phyloP scores from a whole-genome alignment of 2,888 invertebrate genomes.

The Heteropelma amictum region DNA sequence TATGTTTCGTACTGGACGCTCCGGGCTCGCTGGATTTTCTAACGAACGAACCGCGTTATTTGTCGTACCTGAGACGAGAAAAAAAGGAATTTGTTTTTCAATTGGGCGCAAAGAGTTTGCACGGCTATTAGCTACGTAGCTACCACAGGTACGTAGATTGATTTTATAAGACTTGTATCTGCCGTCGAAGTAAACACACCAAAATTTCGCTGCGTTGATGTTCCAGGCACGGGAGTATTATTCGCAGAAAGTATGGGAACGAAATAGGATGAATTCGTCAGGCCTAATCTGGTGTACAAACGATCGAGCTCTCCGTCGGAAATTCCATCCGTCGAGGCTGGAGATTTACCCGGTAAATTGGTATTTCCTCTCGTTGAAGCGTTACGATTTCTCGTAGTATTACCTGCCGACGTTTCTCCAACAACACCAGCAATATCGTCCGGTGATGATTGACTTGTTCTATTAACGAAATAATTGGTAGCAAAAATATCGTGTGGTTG shows the following conservation, averaged over 20 bases:
- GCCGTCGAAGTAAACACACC: slow-evolving; percentile 13
- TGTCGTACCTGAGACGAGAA: neutral
- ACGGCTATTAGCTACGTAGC: too few relatives aligned
- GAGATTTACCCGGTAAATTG: neutral
- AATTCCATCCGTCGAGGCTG: neutral
- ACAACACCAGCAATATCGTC: neutral
- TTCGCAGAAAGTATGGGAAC: neutral
- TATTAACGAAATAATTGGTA: neutral
- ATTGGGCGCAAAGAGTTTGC: too few relatives aligned
- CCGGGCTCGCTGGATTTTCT: slow-evolving; percentile 1
- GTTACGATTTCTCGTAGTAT: slow-evolving; percentile 5
- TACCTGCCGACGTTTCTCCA: neutral
- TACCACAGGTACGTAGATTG: too few relatives aligned
- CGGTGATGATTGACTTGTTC: neutral
- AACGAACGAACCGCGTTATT: neutral
- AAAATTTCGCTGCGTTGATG: slow-evolving; percentile 10
- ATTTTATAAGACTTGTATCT: neutral
- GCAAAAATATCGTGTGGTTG: slow-evolving; percentile 21
- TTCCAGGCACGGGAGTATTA: neutral
- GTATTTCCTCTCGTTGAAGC: neutral
- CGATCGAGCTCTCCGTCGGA: slow-evolving; percentile 35
- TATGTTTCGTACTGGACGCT: neutral
- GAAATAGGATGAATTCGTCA: neutral
- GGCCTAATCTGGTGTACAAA: slow-evolving; percentile 16
- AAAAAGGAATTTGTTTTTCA: neutral